Evolutionary conservation across 2,113 vertebrate genomes (phyloP).

Genomic region (Sarotherodon lohbergeri): DNA sequence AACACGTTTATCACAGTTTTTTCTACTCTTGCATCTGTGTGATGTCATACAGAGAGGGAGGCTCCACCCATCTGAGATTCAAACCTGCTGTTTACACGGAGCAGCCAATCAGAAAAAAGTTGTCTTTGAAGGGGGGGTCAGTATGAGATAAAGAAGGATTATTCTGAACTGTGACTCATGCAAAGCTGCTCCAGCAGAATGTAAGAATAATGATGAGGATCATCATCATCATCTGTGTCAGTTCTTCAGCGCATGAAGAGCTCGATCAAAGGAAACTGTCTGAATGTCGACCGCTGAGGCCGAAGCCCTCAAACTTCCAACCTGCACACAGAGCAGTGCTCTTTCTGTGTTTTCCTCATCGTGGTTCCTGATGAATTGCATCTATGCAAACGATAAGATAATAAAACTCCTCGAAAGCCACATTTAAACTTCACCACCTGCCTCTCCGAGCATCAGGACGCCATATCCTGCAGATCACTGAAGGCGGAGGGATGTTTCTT

Average conservation of each 20-base stretch:
- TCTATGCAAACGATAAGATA: slow-evolving; percentile 5
- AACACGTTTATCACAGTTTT: not conserved
- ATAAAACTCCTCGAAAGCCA: not conserved
- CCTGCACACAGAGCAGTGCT: not conserved
- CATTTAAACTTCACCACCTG: not conserved
- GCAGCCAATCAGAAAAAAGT: not conserved
- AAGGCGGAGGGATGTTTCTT: not conserved
- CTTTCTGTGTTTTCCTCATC: not conserved
- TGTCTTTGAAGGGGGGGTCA: not conserved
- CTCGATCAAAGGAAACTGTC: not conserved
- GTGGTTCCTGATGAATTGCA: not conserved
- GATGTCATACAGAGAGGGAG: not conserved
- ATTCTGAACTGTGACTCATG: not conserved
- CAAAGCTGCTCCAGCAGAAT: not conserved
- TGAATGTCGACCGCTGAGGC: not conserved
- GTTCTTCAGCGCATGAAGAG: not conserved
- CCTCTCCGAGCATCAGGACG: not conserved
- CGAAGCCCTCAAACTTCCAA: not conserved
- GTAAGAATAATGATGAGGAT: not conserved
- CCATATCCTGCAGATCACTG: not conserved
- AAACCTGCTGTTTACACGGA: not conserved
- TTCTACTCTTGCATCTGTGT: not conserved
- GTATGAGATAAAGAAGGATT: not conserved
- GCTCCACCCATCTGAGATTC: not conserved
- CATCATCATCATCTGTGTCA: not conserved